A percentile compares a stretch with the other conserved stretches of the same genome.
Conservation (phyloP, 2,113 vertebrate genomes). For the Panthera uncia region DNA sequence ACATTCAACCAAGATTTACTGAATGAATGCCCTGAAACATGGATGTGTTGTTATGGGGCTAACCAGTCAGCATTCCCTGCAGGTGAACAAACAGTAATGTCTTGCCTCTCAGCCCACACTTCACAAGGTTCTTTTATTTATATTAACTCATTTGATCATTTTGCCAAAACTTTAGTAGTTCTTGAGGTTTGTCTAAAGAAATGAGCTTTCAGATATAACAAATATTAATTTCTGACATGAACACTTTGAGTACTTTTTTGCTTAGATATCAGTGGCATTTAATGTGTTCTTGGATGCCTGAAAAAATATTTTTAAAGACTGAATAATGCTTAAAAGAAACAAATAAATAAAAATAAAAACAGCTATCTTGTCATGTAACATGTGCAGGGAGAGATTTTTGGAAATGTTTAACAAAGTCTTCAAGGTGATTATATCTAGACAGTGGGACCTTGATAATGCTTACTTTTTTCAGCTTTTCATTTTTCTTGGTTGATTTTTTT, state of each 20-base stretch:
- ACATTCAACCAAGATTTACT: not conserved
- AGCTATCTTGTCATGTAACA: not conserved
- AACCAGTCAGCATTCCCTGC: not conserved
- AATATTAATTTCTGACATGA: not conserved
- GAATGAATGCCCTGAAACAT: not conserved
- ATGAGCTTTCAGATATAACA: not conserved
- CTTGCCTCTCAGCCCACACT: not conserved
- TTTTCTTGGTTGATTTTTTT: not conserved
- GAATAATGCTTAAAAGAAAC: not conserved
- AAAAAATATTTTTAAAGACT: not conserved
- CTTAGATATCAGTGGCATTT: not conserved
- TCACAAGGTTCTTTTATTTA: not conserved
- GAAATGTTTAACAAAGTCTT: not conserved
- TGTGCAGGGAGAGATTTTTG: not conserved
- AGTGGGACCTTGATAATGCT: not conserved
- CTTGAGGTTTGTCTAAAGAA: constrained; percentile 2
- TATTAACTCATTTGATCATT: not conserved
- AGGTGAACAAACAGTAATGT: not conserved
- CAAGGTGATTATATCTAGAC: not conserved
- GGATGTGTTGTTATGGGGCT: not conserved
- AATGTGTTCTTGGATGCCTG: not conserved
- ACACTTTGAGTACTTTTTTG: not conserved
- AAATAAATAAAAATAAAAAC: not conserved
- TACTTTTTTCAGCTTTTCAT: not conserved
- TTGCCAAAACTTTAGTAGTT: not conserved